A percentile compares a stretch with the other conserved stretches of the same genome.
phyloP scores from a whole-genome alignment of 2,113 vertebrate species.

The Brachyhypopomus occidentalis region DNA sequence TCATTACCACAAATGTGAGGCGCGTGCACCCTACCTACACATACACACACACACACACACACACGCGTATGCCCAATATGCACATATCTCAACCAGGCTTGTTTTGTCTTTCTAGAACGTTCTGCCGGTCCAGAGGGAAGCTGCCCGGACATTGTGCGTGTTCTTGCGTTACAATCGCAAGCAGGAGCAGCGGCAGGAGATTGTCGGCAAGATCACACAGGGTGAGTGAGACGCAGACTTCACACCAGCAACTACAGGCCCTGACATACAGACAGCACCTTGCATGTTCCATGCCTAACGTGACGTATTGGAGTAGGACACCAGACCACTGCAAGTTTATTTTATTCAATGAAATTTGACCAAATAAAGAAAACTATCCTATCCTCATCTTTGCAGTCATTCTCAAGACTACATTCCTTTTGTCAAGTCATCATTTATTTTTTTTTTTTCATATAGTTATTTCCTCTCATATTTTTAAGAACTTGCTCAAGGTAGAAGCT shows the following conservation, averaged over 20 bases:
- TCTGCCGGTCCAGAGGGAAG: conserved; percentile 91
- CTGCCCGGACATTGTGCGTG: conserved; percentile 87
- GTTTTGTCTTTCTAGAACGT: conserved; percentile 80
- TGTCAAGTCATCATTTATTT: not conserved
- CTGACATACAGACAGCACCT: too few species aligned
- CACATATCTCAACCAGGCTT: not conserved
- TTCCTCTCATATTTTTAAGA: conserved; percentile 71
- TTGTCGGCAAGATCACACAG: conserved; percentile 89
- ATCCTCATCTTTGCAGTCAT: not conserved
- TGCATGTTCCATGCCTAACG: too few species aligned
- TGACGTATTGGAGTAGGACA: too few species aligned
- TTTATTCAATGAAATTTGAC: too few species aligned
- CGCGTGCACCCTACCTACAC: not conserved
- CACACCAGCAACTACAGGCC: too few species aligned
- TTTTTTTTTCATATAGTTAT: not conserved
- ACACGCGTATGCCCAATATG: not conserved
- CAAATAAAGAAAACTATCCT: too few species aligned
- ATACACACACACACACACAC: conserved; percentile 4
- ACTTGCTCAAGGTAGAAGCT: conserved; percentile 91
- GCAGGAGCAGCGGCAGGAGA: conserved; percentile 90
- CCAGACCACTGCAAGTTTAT: too few species aligned
- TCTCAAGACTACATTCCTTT: not conserved
- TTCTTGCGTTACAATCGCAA: conserved; percentile 93
- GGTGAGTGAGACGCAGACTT: conserved; percentile 71
- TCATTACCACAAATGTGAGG: conserved; percentile 92